Conservation (phyloP, 2,888 invertebrate genomes). For the Platypus cylindrus region DNA sequence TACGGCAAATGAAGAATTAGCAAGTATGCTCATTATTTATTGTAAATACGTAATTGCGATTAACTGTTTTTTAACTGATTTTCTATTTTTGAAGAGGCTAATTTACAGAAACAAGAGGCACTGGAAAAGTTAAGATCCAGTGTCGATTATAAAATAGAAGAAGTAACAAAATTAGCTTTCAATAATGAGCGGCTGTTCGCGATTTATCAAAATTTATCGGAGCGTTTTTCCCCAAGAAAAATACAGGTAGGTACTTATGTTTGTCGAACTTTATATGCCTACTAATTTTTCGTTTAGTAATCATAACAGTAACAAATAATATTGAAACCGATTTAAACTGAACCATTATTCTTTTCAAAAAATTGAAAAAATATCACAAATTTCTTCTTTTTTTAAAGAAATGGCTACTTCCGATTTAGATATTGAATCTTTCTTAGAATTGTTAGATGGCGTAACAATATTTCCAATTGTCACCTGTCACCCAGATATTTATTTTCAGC, state of each 20-base stretch:
- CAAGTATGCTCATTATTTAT: slow-evolving; percentile 36
- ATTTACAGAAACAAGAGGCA: slow-evolving; percentile 50
- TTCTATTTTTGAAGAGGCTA: slow-evolving; percentile 41
- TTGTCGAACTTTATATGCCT: too few relatives aligned
- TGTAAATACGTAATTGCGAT: background rate
- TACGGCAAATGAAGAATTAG: slow-evolving; percentile 54
- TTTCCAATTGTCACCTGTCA: too few relatives aligned
- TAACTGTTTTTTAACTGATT: slow-evolving; percentile 2
- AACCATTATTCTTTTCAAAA: too few relatives aligned
- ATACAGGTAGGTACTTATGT: slow-evolving; percentile 48
- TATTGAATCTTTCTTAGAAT: too few relatives aligned
- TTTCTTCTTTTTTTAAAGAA: too few relatives aligned
- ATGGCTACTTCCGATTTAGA: too few relatives aligned
- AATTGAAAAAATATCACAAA: too few relatives aligned
- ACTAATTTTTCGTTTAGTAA: too few relatives aligned
- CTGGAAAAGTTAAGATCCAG: slow-evolving; percentile 45
- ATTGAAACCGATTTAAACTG: too few relatives aligned
- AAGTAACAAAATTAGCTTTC: slow-evolving; percentile 54
- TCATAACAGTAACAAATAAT: too few relatives aligned
- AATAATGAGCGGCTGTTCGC: slow-evolving; percentile 58
- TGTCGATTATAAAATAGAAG: slow-evolving; percentile 51
- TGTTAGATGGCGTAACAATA: too few relatives aligned
- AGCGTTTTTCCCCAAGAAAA: slow-evolving; percentile 59
- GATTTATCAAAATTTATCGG: slow-evolving; percentile 57
- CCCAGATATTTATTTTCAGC: too few relatives aligned